Conservation (phyloP, 2,113 vertebrate species). For the Glareola pratincola region DNA sequence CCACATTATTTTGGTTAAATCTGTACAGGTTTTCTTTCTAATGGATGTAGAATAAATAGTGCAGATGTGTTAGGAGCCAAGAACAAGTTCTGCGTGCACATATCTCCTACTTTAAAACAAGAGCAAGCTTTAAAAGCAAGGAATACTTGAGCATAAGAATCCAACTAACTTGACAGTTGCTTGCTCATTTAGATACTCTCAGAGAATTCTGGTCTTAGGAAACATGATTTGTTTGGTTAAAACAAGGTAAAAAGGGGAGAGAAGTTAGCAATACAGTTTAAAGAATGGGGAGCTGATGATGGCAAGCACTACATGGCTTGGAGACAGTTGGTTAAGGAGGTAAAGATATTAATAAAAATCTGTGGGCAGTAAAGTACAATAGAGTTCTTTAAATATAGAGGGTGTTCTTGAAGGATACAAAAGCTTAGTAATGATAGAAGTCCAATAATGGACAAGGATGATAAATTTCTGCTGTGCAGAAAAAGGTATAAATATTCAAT, state of each 20-base stretch:
- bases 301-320: not conserved
- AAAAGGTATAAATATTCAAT: conserved; percentile 43
- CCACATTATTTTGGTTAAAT: not conserved
- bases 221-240: not conserved
- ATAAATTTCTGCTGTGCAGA: conserved; percentile 34
- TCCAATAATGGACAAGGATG: not conserved
- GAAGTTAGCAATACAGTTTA: not conserved
- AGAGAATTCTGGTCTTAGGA: not conserved
- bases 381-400: conserved; percentile 25
- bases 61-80: not conserved
- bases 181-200: not conserved
- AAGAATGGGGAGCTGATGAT: not conserved
- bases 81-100: not conserved
- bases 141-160: not conserved
- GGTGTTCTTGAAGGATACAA: conserved; percentile 16
- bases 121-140: not conserved
- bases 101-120: not conserved
- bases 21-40: not conserved
- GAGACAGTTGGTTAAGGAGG: not conserved
- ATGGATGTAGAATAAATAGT: not conserved
- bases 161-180: not conserved
- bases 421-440: conserved; percentile 26
- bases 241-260: not conserved
- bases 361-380: conserved; percentile 22
- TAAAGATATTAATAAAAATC: conserved; percentile 57